Evolutionary conservation across 2,888 invertebrate species (phyloP), one percentile per base, ranked within the genome.

Genomic region (Luperina nickerlii): DNA sequence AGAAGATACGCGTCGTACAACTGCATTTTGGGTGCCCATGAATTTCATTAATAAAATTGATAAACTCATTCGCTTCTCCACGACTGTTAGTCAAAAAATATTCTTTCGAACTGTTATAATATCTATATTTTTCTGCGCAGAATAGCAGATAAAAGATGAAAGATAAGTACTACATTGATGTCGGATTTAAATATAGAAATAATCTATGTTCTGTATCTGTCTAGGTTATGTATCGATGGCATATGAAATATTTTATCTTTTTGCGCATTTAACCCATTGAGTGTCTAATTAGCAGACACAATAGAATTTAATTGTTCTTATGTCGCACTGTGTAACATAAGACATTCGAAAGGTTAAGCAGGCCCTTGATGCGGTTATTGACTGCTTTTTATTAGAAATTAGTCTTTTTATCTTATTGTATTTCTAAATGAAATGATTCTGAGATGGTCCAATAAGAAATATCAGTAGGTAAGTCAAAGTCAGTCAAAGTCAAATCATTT

Each of bases 21-120:
- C 86, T 90, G 88, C 91, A 92, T 92, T 45, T 78, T 91, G 83
- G 81, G 83, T 76, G 86, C 80, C 90, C 91, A 92, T 92, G 86
- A 87, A 89, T 63, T 81, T 81, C 62, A 72, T 75, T 75, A 73
- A 76, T 65, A 76, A 68, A 45, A 66, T 76, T 85, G 24, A 57
- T 77, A 68, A 83, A 63, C 66, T 74, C 74, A 85, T 81, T 69
- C 67, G 74, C 71, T 27, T 77, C 48, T 57, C n/a, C 74, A 84
- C 89, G 79, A 79, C 86, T 76, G 82, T 76, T 81, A 77, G 73
- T 15, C 74, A 77, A 82, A 76, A 87, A 79, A 74, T 76, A 65
- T 78, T 84, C 76, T 84, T 85, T 82, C 48, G 73, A 75, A 90
- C 87, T 91, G 85, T 54, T 75, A n/a, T n/a, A 84, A 72, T 83